Evolutionary conservation across 2,888 invertebrate genomes (phyloP).

Genomic region (Stenolophus ochropezus): DNA sequence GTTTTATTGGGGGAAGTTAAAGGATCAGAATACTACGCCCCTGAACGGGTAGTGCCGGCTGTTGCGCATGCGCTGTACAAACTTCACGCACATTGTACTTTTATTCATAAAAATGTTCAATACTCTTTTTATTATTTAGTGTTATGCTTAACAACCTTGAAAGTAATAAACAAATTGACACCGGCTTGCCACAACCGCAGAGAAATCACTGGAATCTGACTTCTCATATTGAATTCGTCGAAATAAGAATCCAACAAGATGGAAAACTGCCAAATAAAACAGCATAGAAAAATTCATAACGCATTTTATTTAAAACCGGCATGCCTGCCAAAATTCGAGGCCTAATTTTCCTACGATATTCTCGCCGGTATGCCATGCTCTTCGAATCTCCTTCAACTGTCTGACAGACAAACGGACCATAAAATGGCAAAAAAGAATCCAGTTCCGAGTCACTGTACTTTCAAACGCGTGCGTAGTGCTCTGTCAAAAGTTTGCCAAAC

Average conservation of each 20-base stretch:
- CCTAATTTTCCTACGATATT: background rate
- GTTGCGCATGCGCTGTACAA: slow-evolving; percentile 1
- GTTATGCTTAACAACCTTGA: background rate
- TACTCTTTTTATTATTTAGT: slow-evolving; percentile 22
- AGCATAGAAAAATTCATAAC: slow-evolving; percentile 12
- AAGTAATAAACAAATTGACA: slow-evolving; percentile 18
- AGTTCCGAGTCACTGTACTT: slow-evolving; percentile 42
- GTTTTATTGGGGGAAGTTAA: background rate
- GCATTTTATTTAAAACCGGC: slow-evolving; percentile 5
- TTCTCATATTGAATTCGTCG: background rate
- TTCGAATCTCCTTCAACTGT: background rate
- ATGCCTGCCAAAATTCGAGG: background rate
- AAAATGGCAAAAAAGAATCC: slow-evolving; percentile 19
- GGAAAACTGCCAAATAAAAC: slow-evolving; percentile 4
- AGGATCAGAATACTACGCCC: background rate
- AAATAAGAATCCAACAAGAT: slow-evolving; percentile 32
- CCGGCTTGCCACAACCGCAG: background rate
- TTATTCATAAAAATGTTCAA: slow-evolving; percentile 42
- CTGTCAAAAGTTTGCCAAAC: slow-evolving; percentile 11
- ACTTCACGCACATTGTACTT: slow-evolving; percentile 18
- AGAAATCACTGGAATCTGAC: background rate
- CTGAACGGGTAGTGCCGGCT: background rate
- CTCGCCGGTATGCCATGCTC: no score
- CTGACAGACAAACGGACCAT: background rate
- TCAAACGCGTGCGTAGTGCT: slow-evolving; percentile 20